Base-by-base conservation (phyloP, 2,888 invertebrate genomes). In the Cataglyphis rosenhaueri region DNA sequence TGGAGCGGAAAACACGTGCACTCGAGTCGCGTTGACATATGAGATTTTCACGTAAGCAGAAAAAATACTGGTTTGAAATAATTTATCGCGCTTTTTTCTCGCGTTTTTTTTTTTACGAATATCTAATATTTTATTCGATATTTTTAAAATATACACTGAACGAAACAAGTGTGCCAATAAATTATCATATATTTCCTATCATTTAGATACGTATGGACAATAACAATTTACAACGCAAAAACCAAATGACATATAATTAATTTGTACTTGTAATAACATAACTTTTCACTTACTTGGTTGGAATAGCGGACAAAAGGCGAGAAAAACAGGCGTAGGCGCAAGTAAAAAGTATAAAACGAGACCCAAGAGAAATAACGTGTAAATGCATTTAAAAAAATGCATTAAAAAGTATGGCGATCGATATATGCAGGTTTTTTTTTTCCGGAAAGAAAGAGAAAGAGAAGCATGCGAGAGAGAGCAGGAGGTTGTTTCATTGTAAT, bases 401-500 rank as follows among this genome's bases (percentile, higher is more conserved):
- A 64, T 75, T 64, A 81, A 79, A 81, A 79, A 74, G 78, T 55
- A 59, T 74, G 74, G 44, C 70, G 82, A 70, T 81, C 75, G 68
- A 68, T 83, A 68, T 29, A 32, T 68, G 73, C 15, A 25, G 57
- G 48, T 57, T 82, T 68, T 57, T 83, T 68, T 71, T 76, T 83
- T 55, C 64, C 38, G 82, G 52, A 57, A 59, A 48, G 79, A 74
- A 78, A 41, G 70, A 21, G n/a, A 35, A 65, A 61, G 15, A 52
- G 61, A 83, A 57, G 66, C 38, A 52, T 48, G 78, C n/a, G 52
- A 52, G 41, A 41, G 52, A 52, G n/a, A 78, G 81, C 78, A 59
- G 65, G 44, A 64, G 81, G 79, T 82, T 82, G 76, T 82, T 78
- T 66, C 79, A 64, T 82, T 66, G 81, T 75, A 75, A 64, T 81